Percentiles rank a stretch among this genome's conserved stretches.
Conservation (phyloP, 2,113 vertebrate species). For the Sebastes fasciatus region DNA sequence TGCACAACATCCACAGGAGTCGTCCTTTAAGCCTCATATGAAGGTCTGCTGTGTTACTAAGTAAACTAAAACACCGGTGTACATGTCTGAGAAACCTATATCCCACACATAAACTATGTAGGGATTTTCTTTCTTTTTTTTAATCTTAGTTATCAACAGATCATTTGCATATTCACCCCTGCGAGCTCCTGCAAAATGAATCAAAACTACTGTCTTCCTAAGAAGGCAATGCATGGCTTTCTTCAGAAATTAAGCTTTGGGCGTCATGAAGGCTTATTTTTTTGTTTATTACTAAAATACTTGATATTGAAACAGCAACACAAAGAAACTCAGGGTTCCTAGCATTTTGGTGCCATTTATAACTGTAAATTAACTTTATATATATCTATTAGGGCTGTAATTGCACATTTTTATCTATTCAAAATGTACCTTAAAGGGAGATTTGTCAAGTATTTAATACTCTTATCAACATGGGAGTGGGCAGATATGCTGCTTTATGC, state of each 20-base stretch:
- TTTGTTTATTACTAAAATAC: background rate
- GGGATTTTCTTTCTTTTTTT: background rate
- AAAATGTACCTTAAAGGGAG: no score
- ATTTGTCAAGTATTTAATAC: no score
- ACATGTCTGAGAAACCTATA: background rate
- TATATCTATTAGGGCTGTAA: no score
- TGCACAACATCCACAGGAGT: background rate
- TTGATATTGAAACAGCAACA: background rate
- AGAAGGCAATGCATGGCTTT: background rate
- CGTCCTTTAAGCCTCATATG: no score
- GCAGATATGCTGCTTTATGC: no score
- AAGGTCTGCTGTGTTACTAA: background rate
- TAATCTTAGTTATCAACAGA: background rate
- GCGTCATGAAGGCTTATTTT: background rate
- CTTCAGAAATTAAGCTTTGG: background rate
- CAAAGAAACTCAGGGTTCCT: background rate
- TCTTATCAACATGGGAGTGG: no score
- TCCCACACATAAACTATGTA: background rate
- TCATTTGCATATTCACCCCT: background rate
- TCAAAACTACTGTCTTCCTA: background rate
- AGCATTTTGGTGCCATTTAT: background rate
- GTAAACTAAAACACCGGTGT: background rate
- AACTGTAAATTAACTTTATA: background rate
- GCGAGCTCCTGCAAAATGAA: background rate
- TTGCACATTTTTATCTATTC: no score